Conservation (phyloP, 2,113 vertebrate species). For the Myodes glareolus region DNA sequence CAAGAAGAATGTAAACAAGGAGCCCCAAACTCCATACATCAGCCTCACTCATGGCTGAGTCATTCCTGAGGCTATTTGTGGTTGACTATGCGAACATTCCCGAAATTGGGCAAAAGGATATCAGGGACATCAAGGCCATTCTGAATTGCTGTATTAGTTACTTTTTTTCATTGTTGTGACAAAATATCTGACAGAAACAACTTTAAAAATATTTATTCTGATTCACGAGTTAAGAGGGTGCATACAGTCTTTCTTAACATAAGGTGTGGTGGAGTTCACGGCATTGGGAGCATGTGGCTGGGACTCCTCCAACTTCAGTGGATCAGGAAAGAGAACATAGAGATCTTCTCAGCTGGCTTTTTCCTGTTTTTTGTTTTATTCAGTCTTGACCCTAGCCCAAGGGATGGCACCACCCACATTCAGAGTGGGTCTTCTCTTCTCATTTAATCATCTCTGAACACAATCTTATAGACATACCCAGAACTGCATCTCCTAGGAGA, state of each 20-base stretch:
- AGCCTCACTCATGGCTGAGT: not conserved
- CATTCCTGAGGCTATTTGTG: not conserved
- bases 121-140: not conserved
- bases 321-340: not conserved
- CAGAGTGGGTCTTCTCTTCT: too few relatives aligned
- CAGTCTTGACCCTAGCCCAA: not conserved
- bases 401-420: not conserved
- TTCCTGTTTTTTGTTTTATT: not conserved
- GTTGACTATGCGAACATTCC: too few relatives aligned
- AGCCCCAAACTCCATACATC: not conserved
- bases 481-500: not conserved
- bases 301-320: not conserved
- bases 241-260: not conserved
- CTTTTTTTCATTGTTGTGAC: not conserved
- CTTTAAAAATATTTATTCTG: not conserved
- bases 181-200: too few relatives aligned
- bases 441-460: not conserved
- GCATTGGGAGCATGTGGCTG: not conserved
- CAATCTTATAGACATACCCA: not conserved
- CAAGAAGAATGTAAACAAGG: not conserved
- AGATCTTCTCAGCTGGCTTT: too few relatives aligned
- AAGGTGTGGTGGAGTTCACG: not conserved
- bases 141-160: not conserved
- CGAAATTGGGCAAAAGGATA: not conserved
- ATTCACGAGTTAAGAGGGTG: not conserved